Percentiles rank a stretch among this genome's conserved stretches.
Conservation (phyloP, 2,888 invertebrate species). For the Pterobdella sp. region DNA sequence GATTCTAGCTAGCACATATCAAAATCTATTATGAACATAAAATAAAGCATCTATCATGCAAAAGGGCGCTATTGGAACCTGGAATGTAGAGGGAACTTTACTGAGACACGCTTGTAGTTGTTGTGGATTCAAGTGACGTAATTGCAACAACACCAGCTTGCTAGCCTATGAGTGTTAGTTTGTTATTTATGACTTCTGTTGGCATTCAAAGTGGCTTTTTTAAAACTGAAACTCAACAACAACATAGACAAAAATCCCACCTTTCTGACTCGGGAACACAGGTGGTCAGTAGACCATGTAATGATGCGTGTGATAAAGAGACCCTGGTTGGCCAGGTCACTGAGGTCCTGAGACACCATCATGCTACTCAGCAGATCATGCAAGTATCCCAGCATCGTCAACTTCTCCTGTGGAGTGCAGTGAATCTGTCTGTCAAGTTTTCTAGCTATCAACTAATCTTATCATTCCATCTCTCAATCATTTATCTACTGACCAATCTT, state of each 20-base stretch:
- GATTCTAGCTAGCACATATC: too few species aligned
- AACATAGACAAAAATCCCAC: conserved; percentile 40
- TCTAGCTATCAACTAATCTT: too few species aligned
- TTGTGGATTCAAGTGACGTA: not conserved
- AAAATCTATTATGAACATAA: too few species aligned
- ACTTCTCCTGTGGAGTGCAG: not conserved
- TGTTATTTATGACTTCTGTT: too few species aligned
- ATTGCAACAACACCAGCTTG: not conserved
- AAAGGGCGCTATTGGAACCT: too few species aligned
- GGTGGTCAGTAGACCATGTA: conserved; percentile 64
- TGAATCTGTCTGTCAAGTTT: too few species aligned
- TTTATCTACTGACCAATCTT: too few species aligned
- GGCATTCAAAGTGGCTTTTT: not conserved
- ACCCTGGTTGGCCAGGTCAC: conserved; percentile 59
- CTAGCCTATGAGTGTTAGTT: not conserved
- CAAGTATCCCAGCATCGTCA: conserved; percentile 7
- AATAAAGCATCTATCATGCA: too few species aligned
- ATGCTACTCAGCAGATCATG: not conserved
- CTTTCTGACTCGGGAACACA: conserved; percentile 61
- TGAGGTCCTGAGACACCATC: conserved; percentile 53
- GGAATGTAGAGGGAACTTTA: not conserved
- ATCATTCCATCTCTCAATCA: too few species aligned
- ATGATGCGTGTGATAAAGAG: conserved; percentile 65
- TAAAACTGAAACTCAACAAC: not conserved
- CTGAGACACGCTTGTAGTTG: not conserved